Base-by-base conservation (phyloP, 2,113 vertebrate species). In the Orthochromis indermauri region DNA sequence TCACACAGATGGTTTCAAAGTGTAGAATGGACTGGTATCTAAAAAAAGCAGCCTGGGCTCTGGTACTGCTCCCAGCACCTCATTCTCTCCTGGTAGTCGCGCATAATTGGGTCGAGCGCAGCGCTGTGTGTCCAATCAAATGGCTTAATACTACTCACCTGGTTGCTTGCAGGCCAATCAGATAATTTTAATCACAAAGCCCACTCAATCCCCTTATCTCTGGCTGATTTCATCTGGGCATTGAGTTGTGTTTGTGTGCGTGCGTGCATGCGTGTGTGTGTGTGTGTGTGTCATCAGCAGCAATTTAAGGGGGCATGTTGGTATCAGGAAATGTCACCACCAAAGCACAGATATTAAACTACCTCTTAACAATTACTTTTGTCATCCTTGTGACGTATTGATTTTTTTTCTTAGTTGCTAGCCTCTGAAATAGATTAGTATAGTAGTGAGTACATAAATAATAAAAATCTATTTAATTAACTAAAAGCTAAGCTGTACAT, bases 131-230 rank as follows among this genome's bases (percentile, higher is more conserved):
- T 80, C 90, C 90, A 92, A 89, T 94, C 89, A 89, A 83, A 90
- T 40, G 47, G 37, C 79, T 82, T 91, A 89, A 90, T 90, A 35
- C 81, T 14, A 57, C 80, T 92, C 87, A 88, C 91, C 88, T 86
- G 76, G 86, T 51, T 17, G 84, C 79, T 73, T 47, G 33, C 33
- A 24, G 80, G 82, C 84, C 91, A 92, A 86, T 92, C 71, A 85
- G 84, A 89, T 94, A 86, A 91, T 80, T 87, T 88, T 89, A 88
- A 93, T 92, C 89, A 85, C 79, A 80, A 87, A 86, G 80, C 54
- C 53, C 85, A 49, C 9, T 90, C 81, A 26, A 78, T 81, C 81
- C 68, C 54, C 59, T 86, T 85, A 83, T 92, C 80, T 68, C 85
- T 84, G 54, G 8, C 24, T 73, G 80, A 93, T 93, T 89, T 87